These are phyloP conservation scores for Jordanella pulchra DNA, from an alignment of 2,797 vertebrate species.

Conservation along the genomic window DNA sequence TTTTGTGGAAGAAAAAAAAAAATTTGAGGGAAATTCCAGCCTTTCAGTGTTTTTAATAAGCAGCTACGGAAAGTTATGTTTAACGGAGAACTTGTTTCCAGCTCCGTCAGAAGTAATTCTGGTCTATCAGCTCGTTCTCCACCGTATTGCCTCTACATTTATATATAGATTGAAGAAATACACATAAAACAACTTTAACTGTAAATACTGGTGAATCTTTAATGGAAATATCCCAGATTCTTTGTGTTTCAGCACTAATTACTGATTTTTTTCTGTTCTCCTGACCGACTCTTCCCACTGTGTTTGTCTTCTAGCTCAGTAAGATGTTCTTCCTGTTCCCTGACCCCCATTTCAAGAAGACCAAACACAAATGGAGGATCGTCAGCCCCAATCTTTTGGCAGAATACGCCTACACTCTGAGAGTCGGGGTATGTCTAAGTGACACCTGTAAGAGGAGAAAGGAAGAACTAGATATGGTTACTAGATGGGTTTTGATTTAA, in stretches of 20 bases:
- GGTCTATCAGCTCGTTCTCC: background rate
- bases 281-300: background rate
- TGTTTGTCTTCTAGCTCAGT: constrained; percentile 79
- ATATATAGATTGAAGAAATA: background rate
- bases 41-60: constrained; percentile 40
- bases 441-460: background rate
- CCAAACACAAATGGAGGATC: constrained; percentile 95
- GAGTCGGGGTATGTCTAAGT: constrained; percentile 80
- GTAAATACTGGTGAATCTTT: background rate
- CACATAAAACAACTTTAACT: background rate
- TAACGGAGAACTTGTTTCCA: background rate
- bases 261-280: background rate
- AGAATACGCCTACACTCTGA: constrained; percentile 89
- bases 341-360: constrained; percentile 95
- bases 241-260: background rate
- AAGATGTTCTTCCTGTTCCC: constrained; percentile 98
- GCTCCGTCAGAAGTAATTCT: background rate
- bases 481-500: background rate
- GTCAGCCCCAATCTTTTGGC: constrained; percentile 89
- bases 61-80: constrained; percentile 25
- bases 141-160: background rate
- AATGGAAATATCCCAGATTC: background rate
- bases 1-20: constrained; percentile 24
- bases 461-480: background rate
- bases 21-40: constrained; percentile 63